Evolutionary conservation across 2,113 vertebrate genomes (phyloP).

Genomic region (Cacatua alba): DNA sequence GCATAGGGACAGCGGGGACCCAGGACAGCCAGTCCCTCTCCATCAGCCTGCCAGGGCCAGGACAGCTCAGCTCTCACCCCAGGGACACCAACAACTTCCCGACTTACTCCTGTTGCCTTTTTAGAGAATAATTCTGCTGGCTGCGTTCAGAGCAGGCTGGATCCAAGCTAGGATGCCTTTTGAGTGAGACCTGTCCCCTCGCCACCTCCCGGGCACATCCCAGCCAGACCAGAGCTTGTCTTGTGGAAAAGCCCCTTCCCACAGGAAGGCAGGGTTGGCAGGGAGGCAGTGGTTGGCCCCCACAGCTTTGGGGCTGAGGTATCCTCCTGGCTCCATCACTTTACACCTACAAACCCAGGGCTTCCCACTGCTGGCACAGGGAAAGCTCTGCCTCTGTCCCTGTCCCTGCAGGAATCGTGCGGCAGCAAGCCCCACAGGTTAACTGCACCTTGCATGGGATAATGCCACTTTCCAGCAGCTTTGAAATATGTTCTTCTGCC

Average conservation of each 20-base stretch:
- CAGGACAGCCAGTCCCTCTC: not conserved
- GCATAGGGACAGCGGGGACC: rapidly evolving
- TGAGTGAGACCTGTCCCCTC: rapidly evolving
- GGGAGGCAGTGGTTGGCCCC: not conserved
- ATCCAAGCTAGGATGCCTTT: not conserved
- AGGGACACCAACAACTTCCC: not conserved
- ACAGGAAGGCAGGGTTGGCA: rapidly evolving
- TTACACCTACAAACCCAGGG: not conserved
- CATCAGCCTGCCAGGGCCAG: rapidly evolving
- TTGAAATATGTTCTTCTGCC: not conserved
- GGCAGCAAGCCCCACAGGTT: rapidly evolving
- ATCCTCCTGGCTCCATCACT: not conserved
- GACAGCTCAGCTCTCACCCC: not conserved
- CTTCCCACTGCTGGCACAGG: not conserved
- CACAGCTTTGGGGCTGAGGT: not conserved
- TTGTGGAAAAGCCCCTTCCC: not conserved
- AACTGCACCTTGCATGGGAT: not conserved
- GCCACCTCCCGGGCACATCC: not conserved
- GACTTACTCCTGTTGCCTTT: not conserved
- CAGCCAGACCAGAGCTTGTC: not conserved
- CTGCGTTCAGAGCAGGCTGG: not conserved
- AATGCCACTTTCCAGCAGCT: rapidly evolving
- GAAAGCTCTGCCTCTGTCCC: not conserved
- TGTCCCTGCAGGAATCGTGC: not conserved
- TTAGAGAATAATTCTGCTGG: not conserved